Percentiles rank a stretch among this genome's conserved stretches.
Conservation (phyloP, 2,113 vertebrate species). For the Calyptommatus sinebrachiatus region DNA sequence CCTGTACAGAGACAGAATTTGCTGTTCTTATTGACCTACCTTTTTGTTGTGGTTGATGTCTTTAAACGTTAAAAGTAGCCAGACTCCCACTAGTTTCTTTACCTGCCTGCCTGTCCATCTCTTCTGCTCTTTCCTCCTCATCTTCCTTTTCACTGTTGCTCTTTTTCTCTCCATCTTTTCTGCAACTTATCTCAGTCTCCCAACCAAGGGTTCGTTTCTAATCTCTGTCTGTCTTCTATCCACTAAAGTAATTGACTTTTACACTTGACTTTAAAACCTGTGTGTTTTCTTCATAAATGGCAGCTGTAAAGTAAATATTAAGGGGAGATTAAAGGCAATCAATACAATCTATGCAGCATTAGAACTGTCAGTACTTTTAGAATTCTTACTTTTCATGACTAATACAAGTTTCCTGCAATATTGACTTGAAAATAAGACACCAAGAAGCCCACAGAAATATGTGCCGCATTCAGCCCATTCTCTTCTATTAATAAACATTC, state of each 20-base stretch:
- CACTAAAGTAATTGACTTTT: constrained; percentile 15
- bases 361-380: background rate
- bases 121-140: background rate
- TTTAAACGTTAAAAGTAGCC: background rate
- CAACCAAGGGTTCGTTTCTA: background rate
- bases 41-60: background rate
- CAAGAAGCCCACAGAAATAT: background rate
- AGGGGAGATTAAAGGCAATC: background rate
- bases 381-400: background rate
- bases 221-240: constrained; percentile 15
- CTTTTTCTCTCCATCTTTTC: constrained; percentile 13
- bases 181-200: constrained; percentile 2
- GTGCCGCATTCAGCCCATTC: background rate
- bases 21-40: background rate
- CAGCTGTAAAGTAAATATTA: constrained; percentile 13
- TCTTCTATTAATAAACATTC: background rate
- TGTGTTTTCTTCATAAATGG: background rate
- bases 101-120: background rate
- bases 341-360: background rate
- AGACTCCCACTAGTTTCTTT: background rate
- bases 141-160: background rate
- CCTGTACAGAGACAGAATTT: background rate
- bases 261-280: background rate
- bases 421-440: background rate
- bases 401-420: background rate